Base-by-base conservation (phyloP, 2,113 vertebrate genomes). In the Hippocampus abdominalis region DNA sequence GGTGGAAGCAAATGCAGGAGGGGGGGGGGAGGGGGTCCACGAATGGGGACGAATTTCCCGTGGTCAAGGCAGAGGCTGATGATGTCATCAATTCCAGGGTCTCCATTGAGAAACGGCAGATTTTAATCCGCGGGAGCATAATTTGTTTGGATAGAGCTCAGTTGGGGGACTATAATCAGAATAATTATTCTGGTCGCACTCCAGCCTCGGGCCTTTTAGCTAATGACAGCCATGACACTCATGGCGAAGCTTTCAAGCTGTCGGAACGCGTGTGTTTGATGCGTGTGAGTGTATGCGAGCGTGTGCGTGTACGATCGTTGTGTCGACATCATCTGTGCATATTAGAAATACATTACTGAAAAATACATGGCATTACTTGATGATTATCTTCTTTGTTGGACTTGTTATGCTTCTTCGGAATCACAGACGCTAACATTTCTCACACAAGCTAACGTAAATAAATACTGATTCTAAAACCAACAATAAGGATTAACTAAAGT, bases 161-260 rank as follows among this genome's bases (percentile, higher is more conserved):
- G 81, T 62, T 51, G 64, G 73, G 82, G 68, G 66, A 74, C 74
- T 69, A 29, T 87, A 81, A 89, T 87, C 81, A 89, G 73, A 80
- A 89, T 87, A 89, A 85, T 86, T 84, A 86, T 83, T 85, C 75
- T 59, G 81, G 81, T 77, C 59, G 72, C 48, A 39, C 68, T 88
- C 80, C 86, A 87, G 80, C 84, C 86, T 64, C 53, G 15, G 82
- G 79, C 82, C 81, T 88, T 87, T 88, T 82, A 88, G 81, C 70
- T 88, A 83, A 88, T 86, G 85, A 86, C 78, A 81, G 68, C 25
- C 66, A 10, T 68, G 56, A 64, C 76, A 63, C 74, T 62, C 9
- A 78, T 84, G 76, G 79, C 76, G 59, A 10, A 64, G 44, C 68
- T 79, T 84, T 81, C 81, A 74, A 81, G 65, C 72, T 63, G 74